These are phyloP conservation scores for Sepiola atlantica DNA, from an alignment of 2,888 invertebrate genomes.

Conservation along the genomic window DNA sequence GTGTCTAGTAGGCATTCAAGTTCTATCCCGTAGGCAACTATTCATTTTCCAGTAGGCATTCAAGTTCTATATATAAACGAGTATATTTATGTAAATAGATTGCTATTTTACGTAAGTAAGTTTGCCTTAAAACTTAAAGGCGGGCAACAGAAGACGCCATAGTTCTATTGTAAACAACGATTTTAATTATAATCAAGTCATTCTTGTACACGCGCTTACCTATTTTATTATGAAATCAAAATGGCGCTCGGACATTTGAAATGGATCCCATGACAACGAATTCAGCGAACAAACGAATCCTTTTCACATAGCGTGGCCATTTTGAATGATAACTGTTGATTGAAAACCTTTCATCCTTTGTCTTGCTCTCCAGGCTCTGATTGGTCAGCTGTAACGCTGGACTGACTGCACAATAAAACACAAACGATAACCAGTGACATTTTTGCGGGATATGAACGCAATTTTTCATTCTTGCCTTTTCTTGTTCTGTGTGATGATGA, in stretches of 20 bases:
- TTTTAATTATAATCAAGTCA: neutral
- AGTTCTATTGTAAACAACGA: neutral
- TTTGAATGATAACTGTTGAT: constrained; percentile 14
- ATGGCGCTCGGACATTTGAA: neutral
- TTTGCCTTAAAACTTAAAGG: neutral
- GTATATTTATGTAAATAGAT: too few relatives aligned
- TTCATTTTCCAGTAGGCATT: too few relatives aligned
- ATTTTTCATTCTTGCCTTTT: neutral
- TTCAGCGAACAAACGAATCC: neutral
- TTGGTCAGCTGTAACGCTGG: neutral
- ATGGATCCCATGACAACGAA: neutral
- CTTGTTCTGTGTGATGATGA: neutral
- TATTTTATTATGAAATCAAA: neutral
- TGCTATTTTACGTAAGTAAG: neutral
- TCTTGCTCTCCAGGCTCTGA: neutral
- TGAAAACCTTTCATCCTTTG: neutral
- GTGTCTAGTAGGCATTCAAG: too few relatives aligned
- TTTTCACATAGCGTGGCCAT: neutral
- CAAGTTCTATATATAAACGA: too few relatives aligned
- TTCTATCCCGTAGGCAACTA: too few relatives aligned
- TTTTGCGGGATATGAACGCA: neutral
- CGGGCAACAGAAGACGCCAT: neutral
- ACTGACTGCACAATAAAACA: neutral
- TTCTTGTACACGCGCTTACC: neutral
- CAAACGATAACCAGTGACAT: neutral